These are phyloP conservation scores for Agrotis clavis DNA, from an alignment of 2,888 invertebrate species.

Conservation along the genomic window DNA sequence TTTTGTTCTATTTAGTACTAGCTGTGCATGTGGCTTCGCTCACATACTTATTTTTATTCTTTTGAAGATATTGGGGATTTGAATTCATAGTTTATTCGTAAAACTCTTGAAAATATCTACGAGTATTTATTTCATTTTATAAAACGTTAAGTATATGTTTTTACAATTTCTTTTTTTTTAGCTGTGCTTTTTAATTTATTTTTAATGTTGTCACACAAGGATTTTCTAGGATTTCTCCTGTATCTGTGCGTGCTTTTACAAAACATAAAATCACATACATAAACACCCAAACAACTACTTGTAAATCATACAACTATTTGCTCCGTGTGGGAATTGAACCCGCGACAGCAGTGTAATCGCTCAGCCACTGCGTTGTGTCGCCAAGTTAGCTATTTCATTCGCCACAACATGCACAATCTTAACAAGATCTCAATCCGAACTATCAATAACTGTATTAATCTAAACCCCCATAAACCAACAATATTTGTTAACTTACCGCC, in stretches of 20 bases:
- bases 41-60: too few relatives aligned
- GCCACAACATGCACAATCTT: background rate
- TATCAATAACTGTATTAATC: slow-evolving; percentile 27
- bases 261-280: too few relatives aligned
- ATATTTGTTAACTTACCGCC: slow-evolving; percentile 30
- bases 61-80: background rate
- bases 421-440: background rate
- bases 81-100: background rate
- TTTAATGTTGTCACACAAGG: background rate
- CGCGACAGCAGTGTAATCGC: too few relatives aligned
- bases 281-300: too few relatives aligned
- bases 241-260: too few relatives aligned
- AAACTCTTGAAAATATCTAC: background rate
- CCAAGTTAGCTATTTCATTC: too few relatives aligned
- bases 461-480: slow-evolving; percentile 23
- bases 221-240: background rate
- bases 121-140: background rate
- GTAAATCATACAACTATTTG: too few relatives aligned
- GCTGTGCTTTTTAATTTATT: background rate
- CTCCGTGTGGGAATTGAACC: too few relatives aligned
- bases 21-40: background rate
- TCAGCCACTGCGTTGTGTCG: too few relatives aligned
- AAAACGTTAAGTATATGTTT: too few relatives aligned
- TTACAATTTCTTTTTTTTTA: too few relatives aligned
- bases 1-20: too few relatives aligned